Evolutionary conservation across 2,113 vertebrate genomes (phyloP), one percentile per base, ranked within the genome.

Genomic region (Spermophilus dauricus): DNA sequence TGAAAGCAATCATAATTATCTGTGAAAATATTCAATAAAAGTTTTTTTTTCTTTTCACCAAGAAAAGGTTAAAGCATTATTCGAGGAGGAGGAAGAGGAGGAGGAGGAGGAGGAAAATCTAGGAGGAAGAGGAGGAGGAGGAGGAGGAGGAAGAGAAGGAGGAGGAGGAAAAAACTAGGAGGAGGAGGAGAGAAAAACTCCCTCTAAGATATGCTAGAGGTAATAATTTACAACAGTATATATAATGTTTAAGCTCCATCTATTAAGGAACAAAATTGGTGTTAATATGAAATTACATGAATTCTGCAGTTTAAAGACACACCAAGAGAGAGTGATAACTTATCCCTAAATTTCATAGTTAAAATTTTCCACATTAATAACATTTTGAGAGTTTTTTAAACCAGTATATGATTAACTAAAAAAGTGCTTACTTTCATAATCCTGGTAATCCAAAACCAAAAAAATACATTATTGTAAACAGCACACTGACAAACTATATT

Each of bases 201-300:
- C 89, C 70, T 93, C 95, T 84, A 92, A 97, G 94, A 97, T 84
- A 87, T 91, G 90, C 69, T 51, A 51, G 48, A 51, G 98, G 88
- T 98, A 98, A 97, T 97, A 97, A 98, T 97, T 73, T 82, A 97
- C 89, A 96, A 95, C 96, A 95, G 96, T 91, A 63, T 86, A 93
- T 37, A 76, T 8, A 82, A 28, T 83, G n/a, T 93, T 96, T 77
- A 97, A 97, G 77, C 51, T 96, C 80, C n/a, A 98, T 73, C n/a
- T 73, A 94, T 42, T 51, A 95, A 84, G 39, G 24, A 75, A 78
- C 6, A 85, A 45, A 95, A 82, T 10, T 81, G 61, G 34, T 84
- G 34, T 75, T 87, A 94, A 91, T 39, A 73, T 91, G 77, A 93
- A 94, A 97, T 85, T 85, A 53, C 32, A 58, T 37, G 30, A 91